phyloP scores from a whole-genome alignment of 53 echinoderm and acorn worm species.

The Patiria pectinifera region DNA sequence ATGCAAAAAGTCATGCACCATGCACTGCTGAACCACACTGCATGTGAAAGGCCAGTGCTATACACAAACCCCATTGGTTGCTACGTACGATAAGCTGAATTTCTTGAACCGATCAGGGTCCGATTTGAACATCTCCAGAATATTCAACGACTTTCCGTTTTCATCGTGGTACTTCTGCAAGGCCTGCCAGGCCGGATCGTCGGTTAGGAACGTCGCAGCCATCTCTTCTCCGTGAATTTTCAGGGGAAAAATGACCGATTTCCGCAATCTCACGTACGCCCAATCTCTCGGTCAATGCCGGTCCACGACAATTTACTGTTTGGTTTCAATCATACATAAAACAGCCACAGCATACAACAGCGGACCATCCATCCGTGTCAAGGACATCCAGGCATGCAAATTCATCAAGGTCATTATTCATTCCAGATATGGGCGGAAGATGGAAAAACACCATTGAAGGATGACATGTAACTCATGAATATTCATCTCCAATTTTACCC shows the following conservation, averaged over 20 bases:
- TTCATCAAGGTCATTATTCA: neutral
- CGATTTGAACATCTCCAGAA: conserved; percentile 72
- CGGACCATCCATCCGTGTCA: neutral
- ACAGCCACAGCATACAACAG: neutral
- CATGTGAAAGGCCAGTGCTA: no score
- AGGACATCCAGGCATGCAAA: neutral
- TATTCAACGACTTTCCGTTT: conserved; percentile 69
- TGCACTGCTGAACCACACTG: neutral
- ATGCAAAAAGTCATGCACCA: neutral
- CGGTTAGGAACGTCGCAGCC: conserved; percentile 78
- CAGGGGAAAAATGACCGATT: no score
- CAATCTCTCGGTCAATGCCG: neutral
- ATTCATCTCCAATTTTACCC: neutral
- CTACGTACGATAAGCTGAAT: conserved; percentile 73
- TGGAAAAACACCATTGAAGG: neutral
- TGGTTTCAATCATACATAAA: neutral
- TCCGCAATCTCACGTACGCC: neutral
- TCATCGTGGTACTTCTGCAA: conserved; percentile 74
- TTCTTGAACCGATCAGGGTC: conserved; percentile 88
- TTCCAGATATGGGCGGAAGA: neutral
- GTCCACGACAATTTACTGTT: neutral
- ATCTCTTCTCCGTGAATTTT: conserved; percentile 11
- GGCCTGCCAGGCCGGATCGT: conserved; percentile 78
- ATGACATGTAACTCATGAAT: neutral
- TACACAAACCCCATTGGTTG: neutral